These are phyloP conservation scores for Hydroisotoma schaefferi DNA, from an alignment of 2,888 invertebrate species.

Conservation along the genomic window DNA sequence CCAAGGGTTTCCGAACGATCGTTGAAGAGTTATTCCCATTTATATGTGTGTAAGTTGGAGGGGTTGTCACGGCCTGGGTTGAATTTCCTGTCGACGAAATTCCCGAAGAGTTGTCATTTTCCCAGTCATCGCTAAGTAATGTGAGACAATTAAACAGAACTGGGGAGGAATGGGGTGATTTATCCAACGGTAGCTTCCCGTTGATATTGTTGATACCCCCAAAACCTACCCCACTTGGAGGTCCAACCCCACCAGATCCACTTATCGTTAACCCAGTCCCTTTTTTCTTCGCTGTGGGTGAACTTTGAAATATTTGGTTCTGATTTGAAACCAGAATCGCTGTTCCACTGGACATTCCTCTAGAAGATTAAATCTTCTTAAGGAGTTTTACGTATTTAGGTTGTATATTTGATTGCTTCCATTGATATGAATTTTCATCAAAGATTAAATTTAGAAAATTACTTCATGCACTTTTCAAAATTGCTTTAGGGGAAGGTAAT, in stretches of 20 bases:
- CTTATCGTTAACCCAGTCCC: neutral
- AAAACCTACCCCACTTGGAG: neutral
- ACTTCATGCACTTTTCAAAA: too few relatives aligned
- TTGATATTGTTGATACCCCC: too few relatives aligned
- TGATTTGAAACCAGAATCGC: constrained; percentile 30
- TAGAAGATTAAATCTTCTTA: neutral
- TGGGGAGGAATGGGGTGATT: neutral
- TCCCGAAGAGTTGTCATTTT: neutral
- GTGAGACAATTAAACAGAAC: neutral
- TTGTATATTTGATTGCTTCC: neutral
- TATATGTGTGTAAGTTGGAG: neutral
- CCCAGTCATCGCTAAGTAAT: constrained; percentile 1
- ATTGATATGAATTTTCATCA: too few relatives aligned
- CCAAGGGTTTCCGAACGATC: neutral
- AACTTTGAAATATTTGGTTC: constrained; percentile 20
- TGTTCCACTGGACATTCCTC: constrained; percentile 34
- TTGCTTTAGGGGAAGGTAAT: too few relatives aligned
- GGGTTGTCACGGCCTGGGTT: neutral
- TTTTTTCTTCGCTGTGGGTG: neutral
- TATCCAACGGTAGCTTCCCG: neutral
- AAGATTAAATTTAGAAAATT: too few relatives aligned
- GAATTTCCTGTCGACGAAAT: neutral
- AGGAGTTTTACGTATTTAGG: neutral
- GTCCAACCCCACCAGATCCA: neutral
- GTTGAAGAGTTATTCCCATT: neutral